Percentiles rank a stretch among this genome's conserved stretches.
phyloP scores from a whole-genome alignment of 2,797 vertebrate genomes.

The Lates japonicus region DNA sequence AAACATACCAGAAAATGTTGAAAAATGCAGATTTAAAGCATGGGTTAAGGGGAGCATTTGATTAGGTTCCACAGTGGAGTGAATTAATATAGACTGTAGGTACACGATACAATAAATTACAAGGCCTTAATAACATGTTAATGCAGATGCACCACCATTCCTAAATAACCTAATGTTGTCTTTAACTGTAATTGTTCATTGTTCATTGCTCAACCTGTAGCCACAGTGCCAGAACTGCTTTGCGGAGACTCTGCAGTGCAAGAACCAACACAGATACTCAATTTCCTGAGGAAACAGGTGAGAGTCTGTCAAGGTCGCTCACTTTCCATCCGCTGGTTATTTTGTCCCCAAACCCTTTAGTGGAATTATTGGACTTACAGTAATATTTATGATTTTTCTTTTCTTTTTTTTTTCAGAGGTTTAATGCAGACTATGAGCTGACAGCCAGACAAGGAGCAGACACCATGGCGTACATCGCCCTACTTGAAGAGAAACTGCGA shows the following conservation, averaged over 20 bases:
- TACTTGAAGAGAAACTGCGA: conserved; percentile 95
- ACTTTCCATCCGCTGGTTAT: neutral
- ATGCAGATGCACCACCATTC: neutral
- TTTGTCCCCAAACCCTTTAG: neutral
- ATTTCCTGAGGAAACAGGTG: conserved; percentile 94
- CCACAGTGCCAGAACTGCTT: conserved; percentile 90
- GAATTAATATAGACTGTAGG: neutral
- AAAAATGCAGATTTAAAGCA: neutral
- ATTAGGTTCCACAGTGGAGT: neutral
- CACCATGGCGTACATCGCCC: conserved; percentile 96
- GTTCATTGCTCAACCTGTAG: conserved; percentile 78
- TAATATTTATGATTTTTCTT: conserved; percentile 1
- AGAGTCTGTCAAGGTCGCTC: neutral
- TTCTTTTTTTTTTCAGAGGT: conserved; percentile 85
- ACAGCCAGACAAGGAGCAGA: conserved; percentile 96
- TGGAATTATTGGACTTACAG: neutral
- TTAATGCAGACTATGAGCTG: conserved; percentile 95
- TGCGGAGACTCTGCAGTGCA: conserved; percentile 88
- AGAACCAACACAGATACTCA: conserved; percentile 94
- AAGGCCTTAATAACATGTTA: neutral
- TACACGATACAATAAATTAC: neutral
- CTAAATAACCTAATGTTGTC: neutral
- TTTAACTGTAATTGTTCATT: neutral
- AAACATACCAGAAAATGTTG: neutral
- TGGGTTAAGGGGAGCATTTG: neutral